Evolutionary conservation across 2,113 vertebrate genomes (phyloP).

Genomic region (Nyctereutes procyonoides): DNA sequence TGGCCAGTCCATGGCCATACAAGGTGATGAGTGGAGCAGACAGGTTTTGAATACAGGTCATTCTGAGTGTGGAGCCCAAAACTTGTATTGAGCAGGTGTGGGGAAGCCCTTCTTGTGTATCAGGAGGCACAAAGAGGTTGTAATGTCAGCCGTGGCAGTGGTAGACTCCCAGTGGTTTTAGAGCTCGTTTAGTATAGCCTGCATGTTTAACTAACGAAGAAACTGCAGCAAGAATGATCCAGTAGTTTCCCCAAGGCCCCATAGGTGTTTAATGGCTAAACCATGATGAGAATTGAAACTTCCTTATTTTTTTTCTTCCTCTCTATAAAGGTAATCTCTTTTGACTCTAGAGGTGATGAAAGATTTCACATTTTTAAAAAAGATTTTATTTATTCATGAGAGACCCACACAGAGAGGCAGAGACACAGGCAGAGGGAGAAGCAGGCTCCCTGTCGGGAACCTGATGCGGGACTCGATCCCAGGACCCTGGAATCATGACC

Average conservation of each 20-base stretch:
- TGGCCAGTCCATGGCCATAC: neutral
- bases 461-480: too few species aligned
- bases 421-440: too few species aligned
- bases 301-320: neutral
- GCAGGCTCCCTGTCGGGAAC: too few species aligned
- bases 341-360: neutral
- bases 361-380: slow-evolving; percentile 24
- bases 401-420: too few species aligned
- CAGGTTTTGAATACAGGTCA: neutral
- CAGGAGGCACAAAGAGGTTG: neutral
- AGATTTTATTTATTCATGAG: too few species aligned
- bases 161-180: neutral
- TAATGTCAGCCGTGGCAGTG: neutral
- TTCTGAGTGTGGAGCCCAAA: neutral
- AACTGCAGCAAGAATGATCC: neutral
- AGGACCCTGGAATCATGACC: too few species aligned
- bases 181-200: neutral
- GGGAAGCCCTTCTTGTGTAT: neutral
- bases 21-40: neutral
- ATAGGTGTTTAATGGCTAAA: neutral
- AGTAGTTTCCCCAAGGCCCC: neutral
- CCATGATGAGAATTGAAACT: neutral
- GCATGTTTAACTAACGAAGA: neutral
- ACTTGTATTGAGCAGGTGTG: neutral
- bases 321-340: neutral